Evolutionary conservation across 2,113 vertebrate species (phyloP).

Genomic region (Amblyopsis rosae): DNA sequence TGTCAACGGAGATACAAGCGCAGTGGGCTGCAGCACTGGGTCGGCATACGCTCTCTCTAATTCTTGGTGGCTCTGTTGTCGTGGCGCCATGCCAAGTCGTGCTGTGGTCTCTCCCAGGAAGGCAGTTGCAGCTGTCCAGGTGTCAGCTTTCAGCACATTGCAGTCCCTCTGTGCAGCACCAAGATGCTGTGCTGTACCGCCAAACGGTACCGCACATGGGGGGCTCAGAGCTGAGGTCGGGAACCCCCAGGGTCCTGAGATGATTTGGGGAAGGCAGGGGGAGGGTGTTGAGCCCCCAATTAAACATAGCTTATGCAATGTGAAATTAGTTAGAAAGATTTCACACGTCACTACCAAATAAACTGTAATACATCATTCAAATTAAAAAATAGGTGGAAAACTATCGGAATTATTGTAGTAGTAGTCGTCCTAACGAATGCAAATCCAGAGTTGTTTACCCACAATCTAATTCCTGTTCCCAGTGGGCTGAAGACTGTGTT

Average conservation of each 20-base stretch:
- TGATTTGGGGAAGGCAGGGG: too few relatives aligned
- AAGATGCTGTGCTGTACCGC: slow-evolving; percentile 1
- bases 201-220: not conserved
- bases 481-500: not conserved
- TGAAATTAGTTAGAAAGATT: too few relatives aligned
- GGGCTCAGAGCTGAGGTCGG: not conserved
- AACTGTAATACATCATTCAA: too few relatives aligned
- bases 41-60: slow-evolving; percentile 1
- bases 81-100: not conserved
- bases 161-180: not conserved
- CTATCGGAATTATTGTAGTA: too few relatives aligned
- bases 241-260: not conserved
- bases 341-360: too few relatives aligned
- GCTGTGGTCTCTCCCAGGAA: not conserved
- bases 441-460: too few relatives aligned
- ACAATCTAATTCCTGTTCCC: not conserved
- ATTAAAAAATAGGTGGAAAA: too few relatives aligned
- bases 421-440: too few relatives aligned
- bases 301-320: too few relatives aligned
- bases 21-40: slow-evolving; percentile 7
- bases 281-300: too few relatives aligned
- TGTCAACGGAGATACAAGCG: slow-evolving; percentile 17
- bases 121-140: not conserved
- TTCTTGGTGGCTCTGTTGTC: not conserved
- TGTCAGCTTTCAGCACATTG: not conserved